Base-by-base conservation (phyloP, 1,140 invertebrate genomes). In the Danaus plexippus region DNA sequence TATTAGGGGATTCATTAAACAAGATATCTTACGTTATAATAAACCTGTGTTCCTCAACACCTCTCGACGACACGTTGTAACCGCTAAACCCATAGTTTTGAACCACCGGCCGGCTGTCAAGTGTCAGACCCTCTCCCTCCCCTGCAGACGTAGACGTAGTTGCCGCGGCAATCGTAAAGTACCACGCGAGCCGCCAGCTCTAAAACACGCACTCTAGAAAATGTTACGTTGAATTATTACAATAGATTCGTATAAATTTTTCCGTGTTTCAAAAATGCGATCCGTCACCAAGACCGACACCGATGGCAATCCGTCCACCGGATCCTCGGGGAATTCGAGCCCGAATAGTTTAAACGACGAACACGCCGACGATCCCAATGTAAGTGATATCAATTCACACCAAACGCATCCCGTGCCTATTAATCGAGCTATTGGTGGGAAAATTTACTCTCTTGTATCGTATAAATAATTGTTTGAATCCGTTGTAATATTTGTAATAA, bases 141-240 rank as follows among this genome's bases (percentile, higher is more conserved):
- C 52, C 54, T 18, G 50, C 52, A 9, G 11, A 3, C 12, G 32
- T 32, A n/a, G 12, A 12, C 9, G n/a, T 12, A 52, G 40, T 47
- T 42, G 12, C 32, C 9, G 12, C 40, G 57, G 40, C 52, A 46
- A 3, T 54, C 42, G 47, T 42, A 11, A 32, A 32, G 32, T 9
- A 12, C 47, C n/a, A 10, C 46, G 51, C 42, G 41, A 32, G 56
- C 48, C 40, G 41, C 46, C 49, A 47, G 13, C 47, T 42, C 46
- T 8, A 11, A 45, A 12, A 40, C 32, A 44, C 47, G 49, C 11
- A 46, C 51, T 51, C 57, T 54, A 11, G 55, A 59, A 56, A 60
- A 64, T 64, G 62, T 57, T 60, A 43, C 54, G 45, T 40, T 54
- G 11, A 11, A 45, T 49, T 50, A 43, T 43, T 18, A 50, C 1